Conservation (phyloP, 2,888 invertebrate species). For the Bruchidius siliquastri region DNA sequence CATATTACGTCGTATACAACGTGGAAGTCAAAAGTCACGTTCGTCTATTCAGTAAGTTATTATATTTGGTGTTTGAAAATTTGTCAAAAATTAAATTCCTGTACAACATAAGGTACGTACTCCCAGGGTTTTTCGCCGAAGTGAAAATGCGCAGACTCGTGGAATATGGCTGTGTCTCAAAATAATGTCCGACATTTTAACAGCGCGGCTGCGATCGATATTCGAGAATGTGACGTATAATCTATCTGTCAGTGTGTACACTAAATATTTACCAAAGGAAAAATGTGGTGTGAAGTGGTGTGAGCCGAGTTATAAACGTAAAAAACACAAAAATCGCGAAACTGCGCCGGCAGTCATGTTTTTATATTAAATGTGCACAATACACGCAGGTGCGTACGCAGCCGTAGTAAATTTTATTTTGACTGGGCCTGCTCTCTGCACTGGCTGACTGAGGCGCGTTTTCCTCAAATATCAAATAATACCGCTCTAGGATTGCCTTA, state of each 20-base stretch:
- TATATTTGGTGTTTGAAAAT: neutral
- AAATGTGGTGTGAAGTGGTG: slow-evolving; percentile 39
- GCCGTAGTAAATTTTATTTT: slow-evolving; percentile 76
- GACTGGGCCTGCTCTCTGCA: slow-evolving; percentile 77
- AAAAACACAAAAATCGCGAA: slow-evolving; percentile 37
- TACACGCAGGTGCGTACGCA: slow-evolving; percentile 96
- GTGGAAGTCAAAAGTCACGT: neutral
- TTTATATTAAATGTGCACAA: slow-evolving; percentile 49
- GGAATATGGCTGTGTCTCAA: slow-evolving; percentile 62
- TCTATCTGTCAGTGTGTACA: slow-evolving; percentile 41
- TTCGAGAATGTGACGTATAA: slow-evolving; percentile 46
- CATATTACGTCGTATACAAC: neutral
- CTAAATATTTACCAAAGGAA: slow-evolving; percentile 39
- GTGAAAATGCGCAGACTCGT: slow-evolving; percentile 60
- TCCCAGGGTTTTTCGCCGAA: neutral
- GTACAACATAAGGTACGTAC: neutral
- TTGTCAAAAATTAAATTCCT: neutral
- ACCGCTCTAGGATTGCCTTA: neutral
- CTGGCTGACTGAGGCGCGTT: neutral
- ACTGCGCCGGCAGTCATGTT: slow-evolving; percentile 45
- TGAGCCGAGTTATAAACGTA: slow-evolving; percentile 31
- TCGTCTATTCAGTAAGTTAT: neutral
- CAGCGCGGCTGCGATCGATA: slow-evolving; percentile 57
- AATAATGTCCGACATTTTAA: slow-evolving; percentile 50
- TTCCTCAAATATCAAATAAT: slow-evolving; percentile 20